Base-by-base conservation (phyloP, 1,140 invertebrate species). In the Drosophila burlai region DNA sequence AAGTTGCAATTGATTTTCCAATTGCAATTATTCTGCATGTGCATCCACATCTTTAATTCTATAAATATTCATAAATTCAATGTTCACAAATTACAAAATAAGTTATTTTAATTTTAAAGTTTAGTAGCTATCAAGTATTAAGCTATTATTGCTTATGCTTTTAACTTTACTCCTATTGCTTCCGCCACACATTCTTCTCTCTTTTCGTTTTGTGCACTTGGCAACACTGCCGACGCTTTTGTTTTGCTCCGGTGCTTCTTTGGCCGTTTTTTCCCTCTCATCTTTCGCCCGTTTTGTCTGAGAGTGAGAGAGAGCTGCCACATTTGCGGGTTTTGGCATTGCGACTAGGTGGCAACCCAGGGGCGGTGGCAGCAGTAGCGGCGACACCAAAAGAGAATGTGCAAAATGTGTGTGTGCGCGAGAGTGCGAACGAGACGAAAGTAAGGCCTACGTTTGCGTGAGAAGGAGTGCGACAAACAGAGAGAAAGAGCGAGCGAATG, bases 161-260 rank as follows among this genome's bases (percentile, higher is more conserved):
- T 52, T 49, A 3, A 36, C 8, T 43, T 46, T 31, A 34, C 45
- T 24, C 21, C 13, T 15, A 8, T 15, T 26, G 21, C 26, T n/a
- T 9, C 7, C 29, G 40, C 10, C 34, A n/a, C 9, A 36, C 34
- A 31, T 13, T 18, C 24, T n/a, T 40, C 26, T 38, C 31, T 10
- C 21, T 34, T 4, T 13, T 46, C 18, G 40, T 36, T 72, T 47
- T 69, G 15, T 72, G 45, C 68, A 50, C 71, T 74, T 74, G 59
- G 55, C 71, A 74, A 74, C 54, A 73, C 67, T 73, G 66, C 31
- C n/a, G 54, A 40, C 64, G 55, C 75, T 89, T 89, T 89, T 89
- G 84, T 89, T 89, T 89, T 89, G 84, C 73, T 89, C 76, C 60
- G 81, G 55, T 78, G 68, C 49, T 89, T 89, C 84, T 82, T 72